Evolutionary conservation across 2,888 invertebrate species (phyloP).

Genomic region (Pristionchus entomophagus): DNA sequence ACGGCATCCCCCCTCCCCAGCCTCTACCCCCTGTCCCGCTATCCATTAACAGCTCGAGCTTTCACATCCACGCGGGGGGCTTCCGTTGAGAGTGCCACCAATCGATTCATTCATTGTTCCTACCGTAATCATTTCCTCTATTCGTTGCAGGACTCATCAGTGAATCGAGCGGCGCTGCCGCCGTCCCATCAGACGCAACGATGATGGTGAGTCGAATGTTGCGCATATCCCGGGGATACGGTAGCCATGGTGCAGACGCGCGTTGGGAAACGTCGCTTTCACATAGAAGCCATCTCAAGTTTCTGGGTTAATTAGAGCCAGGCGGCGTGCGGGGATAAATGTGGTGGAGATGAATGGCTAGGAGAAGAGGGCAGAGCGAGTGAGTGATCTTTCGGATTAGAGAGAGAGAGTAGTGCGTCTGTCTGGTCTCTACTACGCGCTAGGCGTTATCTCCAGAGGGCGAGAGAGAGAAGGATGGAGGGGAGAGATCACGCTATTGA

Average conservation of each 20-base stretch:
- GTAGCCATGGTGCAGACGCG: slow-evolving; percentile 12
- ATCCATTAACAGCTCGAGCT: slow-evolving; percentile 14
- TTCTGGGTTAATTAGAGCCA: neutral
- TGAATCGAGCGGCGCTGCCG: slow-evolving; percentile 42
- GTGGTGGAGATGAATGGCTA: neutral
- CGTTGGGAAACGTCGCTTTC: neutral
- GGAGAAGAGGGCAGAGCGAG: neutral
- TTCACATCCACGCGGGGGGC: neutral
- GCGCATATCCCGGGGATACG: neutral
- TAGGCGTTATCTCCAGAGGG: neutral
- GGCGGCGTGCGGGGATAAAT: neutral
- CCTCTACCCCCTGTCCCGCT: neutral
- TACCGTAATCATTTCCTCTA: slow-evolving; percentile 7
- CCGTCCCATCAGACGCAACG: slow-evolving; percentile 4
- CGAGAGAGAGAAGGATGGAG: neutral
- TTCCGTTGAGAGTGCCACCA: neutral
- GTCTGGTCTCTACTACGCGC: neutral
- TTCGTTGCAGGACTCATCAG: slow-evolving; percentile 42
- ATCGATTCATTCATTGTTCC: neutral
- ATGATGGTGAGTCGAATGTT: slow-evolving; percentile 43
- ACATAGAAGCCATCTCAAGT: neutral
- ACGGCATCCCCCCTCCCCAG: neutral
- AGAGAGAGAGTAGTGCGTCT: slow-evolving; percentile 21
- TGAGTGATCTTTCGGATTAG: neutral
- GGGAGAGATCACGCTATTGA: neutral